Evolutionary conservation across 92 coral and sea anemone species (phyloP).

Genomic region (Plumapathes pennacea): DNA sequence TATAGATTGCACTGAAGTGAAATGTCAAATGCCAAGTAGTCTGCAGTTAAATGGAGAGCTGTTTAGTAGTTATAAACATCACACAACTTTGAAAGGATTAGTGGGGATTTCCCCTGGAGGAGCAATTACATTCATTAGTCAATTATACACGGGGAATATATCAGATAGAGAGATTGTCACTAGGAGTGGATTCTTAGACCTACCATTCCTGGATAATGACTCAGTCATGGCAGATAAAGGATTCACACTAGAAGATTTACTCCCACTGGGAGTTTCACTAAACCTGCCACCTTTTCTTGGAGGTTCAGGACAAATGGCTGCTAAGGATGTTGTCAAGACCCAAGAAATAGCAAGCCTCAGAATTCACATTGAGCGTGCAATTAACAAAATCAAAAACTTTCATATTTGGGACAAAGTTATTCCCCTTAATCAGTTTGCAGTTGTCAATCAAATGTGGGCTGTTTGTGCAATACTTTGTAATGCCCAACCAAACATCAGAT

Average conservation of each 20-base stretch:
- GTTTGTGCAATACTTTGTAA: slow-evolving; percentile 48
- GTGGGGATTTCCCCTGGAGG: slow-evolving; percentile 42
- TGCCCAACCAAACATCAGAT: slow-evolving; percentile 19
- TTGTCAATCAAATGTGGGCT: slow-evolving; percentile 45
- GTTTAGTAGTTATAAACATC: slow-evolving; percentile 24
- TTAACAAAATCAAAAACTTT: slow-evolving; percentile 35
- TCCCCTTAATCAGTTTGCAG: slow-evolving; percentile 18
- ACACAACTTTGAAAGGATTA: slow-evolving; percentile 22
- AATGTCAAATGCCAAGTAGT: slow-evolving; percentile 40
- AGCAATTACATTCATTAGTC: slow-evolving; percentile 26
- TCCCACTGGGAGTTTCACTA: slow-evolving; percentile 39
- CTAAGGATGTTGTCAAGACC: slow-evolving; percentile 37
- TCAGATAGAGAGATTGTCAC: slow-evolving; percentile 44
- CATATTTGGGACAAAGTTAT: slow-evolving; percentile 36
- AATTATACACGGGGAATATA: slow-evolving; percentile 36
- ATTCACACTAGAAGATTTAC: slow-evolving; percentile 30
- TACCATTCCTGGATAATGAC: slow-evolving; percentile 22
- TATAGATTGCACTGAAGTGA: slow-evolving; percentile 29
- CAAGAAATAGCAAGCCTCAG: slow-evolving; percentile 32
- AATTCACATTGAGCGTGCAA: slow-evolving; percentile 42
- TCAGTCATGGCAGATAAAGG: slow-evolving; percentile 54
- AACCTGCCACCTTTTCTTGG: slow-evolving; percentile 44
- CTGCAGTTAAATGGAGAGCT: slow-evolving; percentile 27
- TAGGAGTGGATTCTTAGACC: slow-evolving; percentile 31
- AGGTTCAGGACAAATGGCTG: slow-evolving; percentile 19